Evolutionary conservation across 2,797 vertebrate species (phyloP), one percentile per base, ranked within the genome.

Genomic region (Gymnoscopelus braueri): DNA sequence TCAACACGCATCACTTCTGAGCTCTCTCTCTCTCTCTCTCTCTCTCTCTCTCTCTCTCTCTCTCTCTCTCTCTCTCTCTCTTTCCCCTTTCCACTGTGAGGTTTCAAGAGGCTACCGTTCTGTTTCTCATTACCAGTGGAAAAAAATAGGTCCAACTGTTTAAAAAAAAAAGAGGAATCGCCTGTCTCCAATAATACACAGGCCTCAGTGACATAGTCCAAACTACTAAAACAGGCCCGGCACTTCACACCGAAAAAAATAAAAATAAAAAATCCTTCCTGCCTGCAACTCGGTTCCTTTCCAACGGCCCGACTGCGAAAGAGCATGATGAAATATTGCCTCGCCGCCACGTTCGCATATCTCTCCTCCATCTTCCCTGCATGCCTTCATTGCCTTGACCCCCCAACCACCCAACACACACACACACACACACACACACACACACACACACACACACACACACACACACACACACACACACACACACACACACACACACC

Each of bases 51-150:
- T 56, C 15, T 19, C 12, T 69, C 51, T 61, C 48, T 69, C 47
- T 72, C 26, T 65, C 15, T 11, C 56, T 56, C 74, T 54, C 58
- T 79, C 11, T 67, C 70, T 14, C 67, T 29, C 5, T 54, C 5
- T 29, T 3, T 54, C 5, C n/a, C 69, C 64, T 89, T 86, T 88
- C 81, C 83, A 82, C 67, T 83, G 77, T 75, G 71, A 61, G 83
- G 12, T 88, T 80, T 11, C 51, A 79, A 87, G 75, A 82, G 23
- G 23, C 11, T 74, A 12, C 72, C 69, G 65, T 77, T 89, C 89
- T 91, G 90, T 88, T 93, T 91, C 87, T 91, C 82, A 90, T 92
- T 93, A 92, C 77, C 60, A 81, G 75, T 77, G 78, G 87, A 86
- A 90, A 91, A 4, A 92, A 90, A 84, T 82, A 72, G 82, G 86